Conservation (phyloP, 2,888 invertebrate species). For the Drosophila limbata region DNA sequence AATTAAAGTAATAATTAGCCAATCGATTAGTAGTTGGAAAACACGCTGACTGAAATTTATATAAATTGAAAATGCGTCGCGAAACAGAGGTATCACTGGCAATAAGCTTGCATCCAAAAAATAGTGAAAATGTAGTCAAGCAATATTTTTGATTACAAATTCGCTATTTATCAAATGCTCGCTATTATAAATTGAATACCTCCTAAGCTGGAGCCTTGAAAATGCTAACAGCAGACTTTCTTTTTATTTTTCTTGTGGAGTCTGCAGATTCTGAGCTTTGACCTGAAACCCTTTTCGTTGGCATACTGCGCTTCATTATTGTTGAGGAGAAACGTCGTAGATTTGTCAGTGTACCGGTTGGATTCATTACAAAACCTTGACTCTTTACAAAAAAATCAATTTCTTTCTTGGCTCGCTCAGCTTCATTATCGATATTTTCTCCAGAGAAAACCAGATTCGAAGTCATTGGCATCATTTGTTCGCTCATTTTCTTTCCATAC, state of each 20-base stretch:
- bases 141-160: neutral
- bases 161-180: constrained; percentile 20
- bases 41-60: constrained; percentile 5
- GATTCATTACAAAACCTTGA: neutral
- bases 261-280: neutral
- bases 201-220: neutral
- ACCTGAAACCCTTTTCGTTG: neutral
- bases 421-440: neutral
- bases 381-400: constrained; percentile 16
- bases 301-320: constrained; percentile 1
- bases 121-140: constrained; percentile 9
- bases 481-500: constrained; percentile 43
- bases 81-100: neutral
- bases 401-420: constrained; percentile 3
- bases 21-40: neutral
- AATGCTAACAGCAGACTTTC: neutral
- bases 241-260: neutral
- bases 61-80: neutral
- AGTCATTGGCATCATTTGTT: constrained; percentile 2
- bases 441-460: neutral
- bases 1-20: neutral
- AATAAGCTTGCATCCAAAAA: constrained; percentile 6
- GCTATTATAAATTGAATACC: neutral
- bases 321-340: constrained; percentile 6
- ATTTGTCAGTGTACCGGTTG: neutral